Conservation (phyloP, 2,888 invertebrate genomes). For the Plagiodera versicolora region DNA sequence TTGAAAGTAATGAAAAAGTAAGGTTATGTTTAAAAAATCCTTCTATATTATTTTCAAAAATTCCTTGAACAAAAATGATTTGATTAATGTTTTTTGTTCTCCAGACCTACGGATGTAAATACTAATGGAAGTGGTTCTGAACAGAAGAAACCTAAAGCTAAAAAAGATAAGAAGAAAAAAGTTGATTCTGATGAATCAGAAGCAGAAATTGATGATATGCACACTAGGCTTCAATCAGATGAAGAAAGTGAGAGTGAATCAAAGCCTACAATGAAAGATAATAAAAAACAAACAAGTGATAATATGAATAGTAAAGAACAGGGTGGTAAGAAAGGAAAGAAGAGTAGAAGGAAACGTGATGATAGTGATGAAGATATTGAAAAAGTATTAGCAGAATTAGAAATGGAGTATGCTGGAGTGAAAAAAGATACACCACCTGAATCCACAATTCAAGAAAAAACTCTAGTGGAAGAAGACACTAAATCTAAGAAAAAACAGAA, state of each 20-base stretch:
- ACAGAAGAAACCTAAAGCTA: conserved; percentile 39
- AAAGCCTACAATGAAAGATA: conserved; percentile 50
- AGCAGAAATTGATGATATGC: conserved; percentile 47
- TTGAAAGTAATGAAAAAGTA: conserved; percentile 28
- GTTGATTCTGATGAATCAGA: conserved; percentile 52
- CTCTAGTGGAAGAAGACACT: conserved; percentile 51
- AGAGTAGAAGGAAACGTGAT: conserved; percentile 72
- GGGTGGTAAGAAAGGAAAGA: conserved; percentile 71
- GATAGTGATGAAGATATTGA: conserved; percentile 82
- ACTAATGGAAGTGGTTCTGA: conserved; percentile 17
- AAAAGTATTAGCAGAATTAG: conserved; percentile 79
- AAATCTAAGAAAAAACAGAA: conserved; percentile 33
- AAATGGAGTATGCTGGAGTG: conserved; percentile 72
- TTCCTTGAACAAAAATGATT: background rate
- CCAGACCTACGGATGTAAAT: conserved; percentile 14
- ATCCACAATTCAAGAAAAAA: conserved; percentile 6
- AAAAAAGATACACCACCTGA: conserved; percentile 30
- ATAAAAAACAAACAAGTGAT: conserved; percentile 53
- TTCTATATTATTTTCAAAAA: background rate
- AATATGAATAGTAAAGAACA: conserved; percentile 50
- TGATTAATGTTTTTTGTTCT: background rate
- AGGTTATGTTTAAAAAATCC: conserved; percentile 38
- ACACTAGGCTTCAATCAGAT: conserved; percentile 43
- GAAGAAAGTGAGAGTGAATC: conserved; percentile 53
- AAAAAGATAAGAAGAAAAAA: conserved; percentile 49